Evolutionary conservation across 2,888 invertebrate species (phyloP).

Genomic region (Pterostichus madidus): DNA sequence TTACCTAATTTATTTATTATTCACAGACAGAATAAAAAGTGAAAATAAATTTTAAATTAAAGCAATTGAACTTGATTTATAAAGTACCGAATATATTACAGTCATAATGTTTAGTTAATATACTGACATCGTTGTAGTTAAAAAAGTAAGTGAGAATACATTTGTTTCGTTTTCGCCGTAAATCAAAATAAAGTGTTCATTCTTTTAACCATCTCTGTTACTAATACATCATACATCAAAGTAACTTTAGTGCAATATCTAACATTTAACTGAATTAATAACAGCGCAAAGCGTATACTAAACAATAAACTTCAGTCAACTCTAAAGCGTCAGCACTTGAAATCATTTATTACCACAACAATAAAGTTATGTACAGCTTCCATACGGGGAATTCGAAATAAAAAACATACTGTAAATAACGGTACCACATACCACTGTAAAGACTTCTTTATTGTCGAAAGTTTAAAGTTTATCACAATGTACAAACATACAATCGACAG

Average conservation of each 20-base stretch:
- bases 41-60: no score
- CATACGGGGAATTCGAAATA: slow-evolving; percentile 1
- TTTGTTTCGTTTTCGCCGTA: background rate
- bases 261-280: slow-evolving; percentile 40
- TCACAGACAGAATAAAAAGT: no score
- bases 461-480: slow-evolving; percentile 64
- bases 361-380: slow-evolving; percentile 42
- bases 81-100: no score
- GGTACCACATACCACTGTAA: slow-evolving; percentile 43
- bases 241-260: slow-evolving; percentile 2
- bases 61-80: no score
- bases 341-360: slow-evolving; percentile 48
- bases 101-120: no score
- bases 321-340: slow-evolving; percentile 20
- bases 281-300: slow-evolving; percentile 18
- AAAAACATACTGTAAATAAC: slow-evolving; percentile 41
- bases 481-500: slow-evolving; percentile 57
- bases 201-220: background rate
- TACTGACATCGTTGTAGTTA: no score
- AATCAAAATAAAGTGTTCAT: background rate
- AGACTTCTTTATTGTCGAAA: slow-evolving; percentile 57
- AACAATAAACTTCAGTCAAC: slow-evolving; percentile 36
- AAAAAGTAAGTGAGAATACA: no score
- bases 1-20: no score
- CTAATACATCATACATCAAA: background rate